Evolutionary conservation across 2,113 vertebrate species (phyloP).

Genomic region (Mirza zaza): DNA sequence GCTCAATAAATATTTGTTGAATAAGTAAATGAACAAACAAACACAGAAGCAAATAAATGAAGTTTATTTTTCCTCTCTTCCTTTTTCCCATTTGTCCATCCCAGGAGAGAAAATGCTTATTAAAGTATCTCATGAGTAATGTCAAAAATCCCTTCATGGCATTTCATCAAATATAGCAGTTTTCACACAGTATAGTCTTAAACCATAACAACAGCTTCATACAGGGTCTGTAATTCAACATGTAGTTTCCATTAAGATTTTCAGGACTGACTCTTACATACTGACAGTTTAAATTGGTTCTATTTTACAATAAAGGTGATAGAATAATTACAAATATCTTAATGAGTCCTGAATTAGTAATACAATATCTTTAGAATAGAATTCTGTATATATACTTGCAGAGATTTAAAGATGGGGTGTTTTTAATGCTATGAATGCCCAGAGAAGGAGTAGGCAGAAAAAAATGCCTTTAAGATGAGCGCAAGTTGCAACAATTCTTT

Average conservation of each 20-base stretch:
- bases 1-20: background rate
- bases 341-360: background rate
- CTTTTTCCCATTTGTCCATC: background rate
- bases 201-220: background rate
- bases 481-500: background rate
- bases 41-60: background rate
- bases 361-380: background rate
- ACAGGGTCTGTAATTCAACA: background rate
- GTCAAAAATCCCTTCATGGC: background rate
- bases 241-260: constrained; percentile 31
- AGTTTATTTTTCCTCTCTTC: background rate
- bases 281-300: background rate
- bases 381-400: background rate
- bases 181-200: background rate
- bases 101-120: background rate
- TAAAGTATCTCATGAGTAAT: background rate
- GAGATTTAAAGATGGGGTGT: background rate
- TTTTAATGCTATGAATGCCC: background rate
- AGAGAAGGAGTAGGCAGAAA: background rate
- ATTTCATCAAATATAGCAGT: background rate
- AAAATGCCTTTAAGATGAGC: background rate
- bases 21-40: background rate
- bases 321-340: background rate
- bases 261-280: background rate
- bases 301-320: constrained; percentile 6